Base-by-base conservation (phyloP, 2,113 vertebrate genomes). In the Hypocryptadius cinnamomeus region DNA sequence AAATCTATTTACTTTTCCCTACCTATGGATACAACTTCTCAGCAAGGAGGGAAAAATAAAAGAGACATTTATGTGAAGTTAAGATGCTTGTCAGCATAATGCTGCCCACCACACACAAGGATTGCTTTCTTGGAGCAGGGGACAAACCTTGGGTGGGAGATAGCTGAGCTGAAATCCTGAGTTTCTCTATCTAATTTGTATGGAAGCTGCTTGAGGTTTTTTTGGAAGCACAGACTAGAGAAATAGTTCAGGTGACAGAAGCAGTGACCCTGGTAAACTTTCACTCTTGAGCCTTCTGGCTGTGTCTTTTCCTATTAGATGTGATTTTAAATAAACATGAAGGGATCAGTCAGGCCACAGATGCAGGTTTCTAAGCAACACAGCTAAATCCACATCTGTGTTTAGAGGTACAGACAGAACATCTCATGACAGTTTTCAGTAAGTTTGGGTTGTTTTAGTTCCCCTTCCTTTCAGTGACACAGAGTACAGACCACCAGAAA, bases 271-370 rank as follows among this genome's bases (percentile, higher is more conserved):
- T 54, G 65, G 73, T 87, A 91, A 93, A 94, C 93, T 94, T 87
- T 87, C 68, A 76, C 91, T 96, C 72, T 80, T 25, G 37, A 90
- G 77, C 92, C 78, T 94, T 79, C 89, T 90, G 93, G 83, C 82
- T 68, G 21, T 93, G 87, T 94, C 94, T 84, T 89, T 85, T 89
- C 73, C 76, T 86, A 74, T 94, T 89, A 78, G 87, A 90, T 90
- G 88, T 95, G 83, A 94, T 94, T 96, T 96, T 95, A 96, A 96
- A 95, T 96, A 96, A 95, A 96, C 74, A 83, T 93, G 91, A 94
- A 94, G 68, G 80, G 78, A 95, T 61, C 79, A 85, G 94, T 71
- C 82, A 82, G 83, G 51, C 71, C 89, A 90, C 66, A 77, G 87
- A 88, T 68, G 78, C 50, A 71, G 57, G 88, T 94, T 94, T 89